These are phyloP conservation scores for Cantharis rufa DNA, from an alignment of 2,888 invertebrate genomes.

Conservation along the genomic window DNA sequence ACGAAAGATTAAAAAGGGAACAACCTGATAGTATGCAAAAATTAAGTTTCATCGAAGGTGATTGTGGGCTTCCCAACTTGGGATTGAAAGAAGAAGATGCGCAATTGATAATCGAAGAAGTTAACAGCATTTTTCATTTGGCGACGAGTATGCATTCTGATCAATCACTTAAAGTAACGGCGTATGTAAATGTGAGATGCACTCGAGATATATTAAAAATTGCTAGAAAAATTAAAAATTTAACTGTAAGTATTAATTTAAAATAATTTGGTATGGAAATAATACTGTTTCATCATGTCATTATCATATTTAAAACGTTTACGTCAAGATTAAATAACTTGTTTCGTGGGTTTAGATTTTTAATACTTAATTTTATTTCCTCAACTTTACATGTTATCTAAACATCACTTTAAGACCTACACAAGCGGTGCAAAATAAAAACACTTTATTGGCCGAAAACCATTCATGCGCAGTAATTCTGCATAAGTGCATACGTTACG, in stretches of 20 bases:
- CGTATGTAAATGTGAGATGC: conserved; percentile 70
- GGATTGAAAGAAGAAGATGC: conserved; percentile 60
- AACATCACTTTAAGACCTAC: no score
- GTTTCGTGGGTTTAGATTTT: neutral
- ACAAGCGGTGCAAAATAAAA: no score
- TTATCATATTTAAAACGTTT: neutral
- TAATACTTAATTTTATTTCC: no score
- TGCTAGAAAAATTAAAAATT: conserved; percentile 66
- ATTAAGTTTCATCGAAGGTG: conserved; percentile 62
- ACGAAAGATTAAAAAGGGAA: conserved; percentile 57
- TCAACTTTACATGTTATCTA: no score
- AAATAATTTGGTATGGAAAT: neutral
- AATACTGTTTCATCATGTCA: neutral
- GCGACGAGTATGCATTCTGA: conserved; percentile 79
- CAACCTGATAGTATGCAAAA: conserved; percentile 60
- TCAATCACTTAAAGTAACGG: conserved; percentile 68
- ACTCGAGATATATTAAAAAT: conserved; percentile 68
- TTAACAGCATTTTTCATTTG: conserved; percentile 73
- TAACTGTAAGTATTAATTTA: conserved; percentile 60
- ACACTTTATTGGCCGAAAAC: no score
- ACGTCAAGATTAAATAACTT: neutral
- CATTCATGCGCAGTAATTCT: no score
- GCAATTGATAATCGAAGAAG: conserved; percentile 57
- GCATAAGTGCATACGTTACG: no score
- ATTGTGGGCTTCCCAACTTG: conserved; percentile 59